Base-by-base conservation (phyloP, 2,113 vertebrate species). In the Platycercus adscitus region DNA sequence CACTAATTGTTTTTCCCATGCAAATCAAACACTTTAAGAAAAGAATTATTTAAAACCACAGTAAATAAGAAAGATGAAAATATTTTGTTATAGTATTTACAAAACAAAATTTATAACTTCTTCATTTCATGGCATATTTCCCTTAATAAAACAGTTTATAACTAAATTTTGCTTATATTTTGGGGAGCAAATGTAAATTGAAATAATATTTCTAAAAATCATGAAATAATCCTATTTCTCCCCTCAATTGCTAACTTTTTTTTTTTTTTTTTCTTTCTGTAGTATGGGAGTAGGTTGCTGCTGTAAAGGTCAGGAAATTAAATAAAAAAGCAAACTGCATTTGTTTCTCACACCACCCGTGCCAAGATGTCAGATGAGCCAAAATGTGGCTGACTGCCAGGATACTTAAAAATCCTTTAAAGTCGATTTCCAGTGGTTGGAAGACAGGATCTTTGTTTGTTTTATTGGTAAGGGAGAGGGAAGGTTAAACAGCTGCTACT, bases 391-490 rank as follows among this genome's bases (percentile, higher is more conserved):
- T 2, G 9, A 28, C 23, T 72, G 29, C 47, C 50, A 78, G 43
- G 20, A 41, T 39, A 39, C 11, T 65, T 60, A 73, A 86, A 93
- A 95, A 47, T 63, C 26, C 18, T 76, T 81, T 60, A 89, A 81
- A 75, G 26, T 79, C 21, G 0, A 23, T 75, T 93, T 88, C 28
- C 37, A 81, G 44, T 44, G 7, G 20, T 28, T 81, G 13, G 16
- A 80, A 83, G 21, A 81, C 12, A 26, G 33, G 15, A 7, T 68
- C 71, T 80, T 47, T 60, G 14, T 66, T 96, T 84, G 7, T n/a
- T 92, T 84, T 60, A 55, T 23, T 81, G 49, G 10, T 68, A 68
- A 60, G 17, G 16, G n/a, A 88, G 26, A 78, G 4, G 6, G 18
- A 84, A 89, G 15, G 5, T 9, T 71, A 81, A 91, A 63, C 24